These are phyloP conservation scores for Xiphophorus couchianus DNA, from an alignment of 2,113 vertebrate species.

Conservation along the genomic window DNA sequence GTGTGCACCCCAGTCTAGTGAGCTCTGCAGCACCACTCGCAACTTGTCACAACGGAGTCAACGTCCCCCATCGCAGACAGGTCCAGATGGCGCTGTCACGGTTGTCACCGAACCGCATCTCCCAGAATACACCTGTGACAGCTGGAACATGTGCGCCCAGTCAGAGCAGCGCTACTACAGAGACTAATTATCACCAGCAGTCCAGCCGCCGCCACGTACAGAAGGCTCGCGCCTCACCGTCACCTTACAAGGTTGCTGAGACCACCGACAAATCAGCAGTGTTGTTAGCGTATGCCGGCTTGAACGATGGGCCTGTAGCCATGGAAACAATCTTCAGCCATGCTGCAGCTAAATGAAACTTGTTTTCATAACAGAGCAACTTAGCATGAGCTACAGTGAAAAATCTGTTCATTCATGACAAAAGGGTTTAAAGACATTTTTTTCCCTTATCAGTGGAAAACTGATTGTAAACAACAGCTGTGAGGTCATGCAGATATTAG, in stretches of 20 bases:
- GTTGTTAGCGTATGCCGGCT: constrained; percentile 43
- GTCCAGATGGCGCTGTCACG: constrained; percentile 83
- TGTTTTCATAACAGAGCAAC: background rate
- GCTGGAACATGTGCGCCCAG: constrained; percentile 80
- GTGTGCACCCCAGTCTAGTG: constrained; percentile 10
- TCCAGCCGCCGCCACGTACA: constrained; percentile 52
- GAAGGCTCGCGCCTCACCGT: constrained; percentile 39
- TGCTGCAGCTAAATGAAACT: background rate
- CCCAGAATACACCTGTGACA: constrained; percentile 85
- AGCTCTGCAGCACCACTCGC: constrained; percentile 44
- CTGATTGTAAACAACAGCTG: background rate
- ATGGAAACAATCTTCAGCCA: constrained; percentile 20
- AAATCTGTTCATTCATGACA: background rate
- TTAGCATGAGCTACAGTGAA: background rate
- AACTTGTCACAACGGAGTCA: constrained; percentile 64
- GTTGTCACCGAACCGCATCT: constrained; percentile 77
- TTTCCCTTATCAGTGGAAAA: background rate
- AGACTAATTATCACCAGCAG: constrained; percentile 82
- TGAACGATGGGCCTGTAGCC: constrained; percentile 10
- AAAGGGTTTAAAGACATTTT: background rate
- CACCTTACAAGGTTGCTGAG: constrained; percentile 67
- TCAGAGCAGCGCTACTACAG: constrained; percentile 70
- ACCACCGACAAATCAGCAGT: constrained; percentile 53
- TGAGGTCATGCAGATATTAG: background rate
- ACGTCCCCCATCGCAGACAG: constrained; percentile 66